Base-by-base conservation (phyloP, 2,797 vertebrate genomes). In the Propithecus perrieri region DNA sequence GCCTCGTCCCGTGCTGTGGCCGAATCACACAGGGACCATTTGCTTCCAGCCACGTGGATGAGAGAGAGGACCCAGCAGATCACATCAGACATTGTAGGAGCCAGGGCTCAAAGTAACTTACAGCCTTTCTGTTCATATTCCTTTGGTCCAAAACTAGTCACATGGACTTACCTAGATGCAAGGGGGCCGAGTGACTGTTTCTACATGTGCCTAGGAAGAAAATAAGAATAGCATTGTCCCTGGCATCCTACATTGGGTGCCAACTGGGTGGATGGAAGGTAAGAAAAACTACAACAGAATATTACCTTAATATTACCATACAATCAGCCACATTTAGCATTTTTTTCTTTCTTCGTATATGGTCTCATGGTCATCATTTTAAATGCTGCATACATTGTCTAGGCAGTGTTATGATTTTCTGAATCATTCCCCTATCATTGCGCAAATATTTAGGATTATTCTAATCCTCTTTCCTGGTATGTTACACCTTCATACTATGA, bases 1-100 rank as follows among this genome's bases (percentile, higher is more conserved):
- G 43, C 3, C 5, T 14, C 28, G 41, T 24, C 18, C 9, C 0
- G 1, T 4, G 8, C n/a, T 15, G 2, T 35, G 38, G 30, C 41
- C 26, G 1, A 13, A 1, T 17, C 22, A 18, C 28, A 9, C 5
- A 0, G 20, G 53, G 18, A 1, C 12, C 38, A 35, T 80, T 65
- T 22, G 48, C 41, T 69, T 69, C 35, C 4, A 53, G 63, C 78
- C 50, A 15, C 0, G 0, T 63, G 53, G 20, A 10, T 11, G 69
- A 26, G 26, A 74, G 6, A 22, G 15, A 5, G 5, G 10, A 22
- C 50, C 61, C 65, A 7, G 35, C 13, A 61, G 59, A 22, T 65
- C 55, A 15, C 4, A 14, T 2, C 0, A 33, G 78, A 33, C 4
- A 11, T 35, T 55, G 38, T 28, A 48, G 7, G 41, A 72, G 24